Evolutionary conservation across 2,797 vertebrate genomes (phyloP), one percentile per base, ranked within the genome.

Genomic region (Acestrorhynchus altus): DNA sequence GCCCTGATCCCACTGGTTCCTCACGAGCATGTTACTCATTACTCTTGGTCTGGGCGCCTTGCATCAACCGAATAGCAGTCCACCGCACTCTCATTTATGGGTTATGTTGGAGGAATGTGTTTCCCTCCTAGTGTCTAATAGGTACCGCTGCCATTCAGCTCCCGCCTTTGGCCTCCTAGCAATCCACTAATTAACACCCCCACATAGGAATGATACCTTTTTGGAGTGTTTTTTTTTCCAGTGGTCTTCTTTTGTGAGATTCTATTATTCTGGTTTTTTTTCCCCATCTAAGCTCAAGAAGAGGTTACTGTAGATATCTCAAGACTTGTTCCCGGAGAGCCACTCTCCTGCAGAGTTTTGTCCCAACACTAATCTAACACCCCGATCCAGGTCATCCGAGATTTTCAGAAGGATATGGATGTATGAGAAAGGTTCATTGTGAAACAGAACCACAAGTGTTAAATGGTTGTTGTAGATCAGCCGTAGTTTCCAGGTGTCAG

Each of bases 21-120:
- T 82, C 63, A 42, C 22, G 26, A 64, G 26, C n/a, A 3, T 15
- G 56, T 72, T 65, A n/a, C 46, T 77, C 35, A 75, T 83, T 61
- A 61, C 61, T 76, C 47, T n/a, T 66, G 4, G 12, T 60, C 63
- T 4, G 22, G 24, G 46, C n/a, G 28, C 49, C 63, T 72, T 80
- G 75, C 79, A 56, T 81, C 74, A 71, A 81, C 74, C 22, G n/a
- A 80, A 66, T 61, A 81, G 51, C 79, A 82, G 78, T 74, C 54
- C 64, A 72, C 54, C 15, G 35, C 40, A 71, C 80, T 86, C 80
- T 82, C 73, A 86, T 88, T 87, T 86, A 84, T 89, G 81, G 78
- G 28, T 15, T 81, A 79, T 85, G 76, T 81, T 72, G 85, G 84
- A 61, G 20, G 35, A 63, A 56, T 64, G 49, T 69, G 67, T 47